phyloP scores from a whole-genome alignment of 1,140 invertebrate species.

The Psix sp. region DNA sequence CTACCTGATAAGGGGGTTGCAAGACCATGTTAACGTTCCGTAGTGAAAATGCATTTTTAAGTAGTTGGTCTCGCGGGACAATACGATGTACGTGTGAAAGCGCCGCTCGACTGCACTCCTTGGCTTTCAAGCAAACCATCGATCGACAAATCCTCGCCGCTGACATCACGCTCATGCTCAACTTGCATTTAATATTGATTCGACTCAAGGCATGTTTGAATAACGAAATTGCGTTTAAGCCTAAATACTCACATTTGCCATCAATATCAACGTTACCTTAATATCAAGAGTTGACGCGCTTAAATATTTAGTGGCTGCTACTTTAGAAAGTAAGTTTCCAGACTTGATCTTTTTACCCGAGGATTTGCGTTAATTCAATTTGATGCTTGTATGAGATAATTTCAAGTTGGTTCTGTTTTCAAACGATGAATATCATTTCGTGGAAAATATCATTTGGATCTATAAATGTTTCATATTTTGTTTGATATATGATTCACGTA shows the following conservation, averaged over 20 bases:
- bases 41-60: constrained; percentile 56
- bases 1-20: neutral
- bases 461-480: too few species aligned
- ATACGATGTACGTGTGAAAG: constrained; percentile 47
- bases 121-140: constrained; percentile 46
- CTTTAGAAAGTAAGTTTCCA: too few species aligned
- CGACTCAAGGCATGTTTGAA: constrained; percentile 38
- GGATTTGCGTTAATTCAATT: too few species aligned
- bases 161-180: constrained; percentile 46
- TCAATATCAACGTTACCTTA: constrained; percentile 43
- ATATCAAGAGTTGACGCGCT: constrained; percentile 14
- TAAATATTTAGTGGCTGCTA: constrained; percentile 22
- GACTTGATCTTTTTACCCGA: too few species aligned
- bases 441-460: too few species aligned
- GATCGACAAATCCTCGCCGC: constrained; percentile 50
- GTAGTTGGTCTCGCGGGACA: constrained; percentile 47
- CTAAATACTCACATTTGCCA: constrained; percentile 34
- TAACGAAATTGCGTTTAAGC: constrained; percentile 41
- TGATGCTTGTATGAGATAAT: too few species aligned
- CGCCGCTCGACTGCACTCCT: constrained; percentile 14
- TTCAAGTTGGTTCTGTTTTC: too few species aligned
- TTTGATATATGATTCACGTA: too few species aligned
- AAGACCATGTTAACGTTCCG: constrained; percentile 15
- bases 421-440: too few species aligned
- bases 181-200: constrained; percentile 66